These are phyloP conservation scores for Rhingia rostrata DNA, from an alignment of 2,888 invertebrate genomes.

Conservation along the genomic window DNA sequence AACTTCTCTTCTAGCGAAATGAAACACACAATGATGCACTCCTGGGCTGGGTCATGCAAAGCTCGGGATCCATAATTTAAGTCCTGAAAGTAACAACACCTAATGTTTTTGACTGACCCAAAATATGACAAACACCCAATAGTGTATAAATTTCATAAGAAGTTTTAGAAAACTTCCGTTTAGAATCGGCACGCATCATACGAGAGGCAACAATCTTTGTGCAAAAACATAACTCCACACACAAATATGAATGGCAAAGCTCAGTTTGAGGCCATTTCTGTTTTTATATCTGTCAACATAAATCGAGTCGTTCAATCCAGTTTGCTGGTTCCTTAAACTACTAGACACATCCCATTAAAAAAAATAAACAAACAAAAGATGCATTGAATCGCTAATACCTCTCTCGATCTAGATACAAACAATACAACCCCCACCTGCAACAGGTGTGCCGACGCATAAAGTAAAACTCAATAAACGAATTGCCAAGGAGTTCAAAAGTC, in stretches of 20 bases:
- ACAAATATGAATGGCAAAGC: too few species aligned
- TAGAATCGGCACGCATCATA: not conserved
- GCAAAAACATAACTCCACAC: too few species aligned
- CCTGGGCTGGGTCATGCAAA: too few species aligned
- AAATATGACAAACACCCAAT: too few species aligned
- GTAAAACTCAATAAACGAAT: not conserved
- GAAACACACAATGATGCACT: too few species aligned
- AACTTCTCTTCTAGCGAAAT: too few species aligned
- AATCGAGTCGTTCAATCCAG: too few species aligned
- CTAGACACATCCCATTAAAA: not conserved
- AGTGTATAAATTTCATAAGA: too few species aligned
- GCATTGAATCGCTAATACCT: not conserved
- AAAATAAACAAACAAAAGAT: not conserved
- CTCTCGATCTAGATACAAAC: not conserved
- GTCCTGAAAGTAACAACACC: too few species aligned
- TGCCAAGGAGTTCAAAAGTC: constrained; percentile 16
- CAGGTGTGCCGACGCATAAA: not conserved
- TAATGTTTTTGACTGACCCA: too few species aligned
- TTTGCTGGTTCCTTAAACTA: too few species aligned
- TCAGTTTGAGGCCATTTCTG: not conserved
- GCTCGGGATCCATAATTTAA: too few species aligned
- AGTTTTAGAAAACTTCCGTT: not conserved
- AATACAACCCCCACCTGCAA: constrained; percentile 10
- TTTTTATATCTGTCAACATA: not conserved
- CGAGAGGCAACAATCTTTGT: not conserved